Base-by-base conservation (phyloP, 2,797 vertebrate genomes). In the Melanotaenia pygmaea region DNA sequence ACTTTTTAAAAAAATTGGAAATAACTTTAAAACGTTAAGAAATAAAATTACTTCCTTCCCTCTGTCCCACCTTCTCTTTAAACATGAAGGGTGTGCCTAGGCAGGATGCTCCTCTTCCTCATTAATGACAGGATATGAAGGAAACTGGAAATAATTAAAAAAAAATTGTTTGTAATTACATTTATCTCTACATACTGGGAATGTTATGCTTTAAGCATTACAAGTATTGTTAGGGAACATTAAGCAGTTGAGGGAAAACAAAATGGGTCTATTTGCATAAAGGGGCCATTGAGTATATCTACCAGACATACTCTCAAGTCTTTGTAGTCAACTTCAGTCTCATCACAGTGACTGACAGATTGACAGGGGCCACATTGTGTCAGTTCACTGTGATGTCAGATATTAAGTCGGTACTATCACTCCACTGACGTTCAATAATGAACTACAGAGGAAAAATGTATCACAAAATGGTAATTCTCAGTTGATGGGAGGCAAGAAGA, bases 401-500 rank as follows among this genome's bases (percentile, higher is more conserved):
- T 70, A 70, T 62, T 40, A 53, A 59, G 72, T 76, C 80, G 45
- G 65, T 56, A 77, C 71, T 67, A 75, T 86, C 73, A 45, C 62
- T 82, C 67, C 47, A 74, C 10, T 85, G 81, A 84, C 77, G 80
- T 79, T 88, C 77, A 77, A 32, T 58, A 72, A 82, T 58, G 69
- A 79, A 79, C 70, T 58, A 76, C 69, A 74, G 60, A 67, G 57
- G 67, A 59, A 62, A 72, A 86, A 82, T 37, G 73, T 72, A 81
- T 79, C 37, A 26, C 77, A 61, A 73, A 18, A 80, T 81, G 91
- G 91, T 91, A 83, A 87, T 79, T 84, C 79, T 50, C 70, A 59
- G 76, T 84, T 85, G 88, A 90, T 87, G 69, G 84, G 87, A 86
- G 86, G 77, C 82, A 64, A 75, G 76, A 58, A 65, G 83, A 91